Conservation (phyloP, 2,888 invertebrate species). For the Pandemis heparana region DNA sequence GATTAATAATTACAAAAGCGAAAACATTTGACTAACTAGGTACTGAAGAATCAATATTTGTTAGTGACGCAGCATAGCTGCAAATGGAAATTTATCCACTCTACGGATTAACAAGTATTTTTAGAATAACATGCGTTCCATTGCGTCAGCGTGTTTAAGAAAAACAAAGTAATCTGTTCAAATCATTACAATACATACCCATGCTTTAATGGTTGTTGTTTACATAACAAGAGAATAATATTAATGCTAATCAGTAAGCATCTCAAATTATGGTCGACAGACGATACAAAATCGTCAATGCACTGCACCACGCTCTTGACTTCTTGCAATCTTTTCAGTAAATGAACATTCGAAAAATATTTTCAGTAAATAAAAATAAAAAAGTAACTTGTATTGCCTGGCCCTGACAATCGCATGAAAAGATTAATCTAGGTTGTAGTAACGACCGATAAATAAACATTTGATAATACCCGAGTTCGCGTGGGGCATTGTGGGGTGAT, state of each 20-base stretch:
- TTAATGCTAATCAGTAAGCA: neutral
- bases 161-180: conserved; percentile 10
- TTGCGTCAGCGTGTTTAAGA: conserved; percentile 29
- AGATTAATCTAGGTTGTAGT: conserved; percentile 25
- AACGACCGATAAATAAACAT: conserved; percentile 37
- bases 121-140: conserved; percentile 22
- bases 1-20: conserved; percentile 1
- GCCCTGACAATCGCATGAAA: conserved; percentile 8
- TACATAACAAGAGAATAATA: neutral
- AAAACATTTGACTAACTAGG: neutral
- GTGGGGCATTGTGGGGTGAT: conserved; percentile 37
- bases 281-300: neutral
- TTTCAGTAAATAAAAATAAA: conserved; percentile 7
- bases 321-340: neutral
- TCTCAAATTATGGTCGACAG: neutral
- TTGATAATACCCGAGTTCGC: conserved; percentile 24
- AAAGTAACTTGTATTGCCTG: neutral
- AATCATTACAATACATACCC: neutral
- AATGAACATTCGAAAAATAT: neutral
- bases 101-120: conserved; percentile 25
- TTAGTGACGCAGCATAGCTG: conserved; percentile 7
- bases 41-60: conserved; percentile 26
- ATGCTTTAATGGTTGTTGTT: conserved; percentile 8
- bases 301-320: neutral
- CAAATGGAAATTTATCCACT: conserved; percentile 20